These are phyloP conservation scores for Parazoanthus atlanticus DNA, from an alignment of 92 coral and sea anemone species.

Conservation along the genomic window DNA sequence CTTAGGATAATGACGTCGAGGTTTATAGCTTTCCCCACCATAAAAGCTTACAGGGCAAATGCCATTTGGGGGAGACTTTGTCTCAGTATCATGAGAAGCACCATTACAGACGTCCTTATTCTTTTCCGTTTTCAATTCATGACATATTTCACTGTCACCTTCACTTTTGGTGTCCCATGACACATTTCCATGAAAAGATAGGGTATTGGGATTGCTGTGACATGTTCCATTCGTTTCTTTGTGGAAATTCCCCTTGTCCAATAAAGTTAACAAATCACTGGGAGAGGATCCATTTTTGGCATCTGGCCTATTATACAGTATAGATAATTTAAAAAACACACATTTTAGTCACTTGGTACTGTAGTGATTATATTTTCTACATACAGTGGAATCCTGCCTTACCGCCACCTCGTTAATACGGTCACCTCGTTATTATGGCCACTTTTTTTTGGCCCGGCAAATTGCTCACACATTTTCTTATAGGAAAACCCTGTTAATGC, in stretches of 20 bases:
- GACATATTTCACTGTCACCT: neutral
- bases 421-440: too few relatives aligned
- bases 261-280: conserved; percentile 4
- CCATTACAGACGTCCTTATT: neutral
- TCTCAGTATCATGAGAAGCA: neutral
- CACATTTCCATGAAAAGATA: neutral
- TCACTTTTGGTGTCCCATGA: neutral
- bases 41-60: conserved; percentile 31
- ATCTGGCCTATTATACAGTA: neutral
- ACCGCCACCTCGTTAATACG: too few relatives aligned
- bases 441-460: too few relatives aligned
- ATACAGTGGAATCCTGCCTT: too few relatives aligned
- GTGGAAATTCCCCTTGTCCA: neutral
- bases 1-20: neutral
- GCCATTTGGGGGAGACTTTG: neutral
- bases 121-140: neutral
- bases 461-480: too few relatives aligned
- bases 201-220: neutral
- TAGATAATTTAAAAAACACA: neutral
- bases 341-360: too few relatives aligned
- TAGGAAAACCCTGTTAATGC: too few relatives aligned
- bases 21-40: conserved; percentile 14
- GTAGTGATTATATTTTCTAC: neutral
- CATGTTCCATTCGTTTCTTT: neutral
- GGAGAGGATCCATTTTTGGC: neutral